Percentiles rank a stretch among this genome's conserved stretches.
These are phyloP conservation scores for Pempheris klunzingeri DNA, from an alignment of 2,797 vertebrate species.

Conservation along the genomic window DNA sequence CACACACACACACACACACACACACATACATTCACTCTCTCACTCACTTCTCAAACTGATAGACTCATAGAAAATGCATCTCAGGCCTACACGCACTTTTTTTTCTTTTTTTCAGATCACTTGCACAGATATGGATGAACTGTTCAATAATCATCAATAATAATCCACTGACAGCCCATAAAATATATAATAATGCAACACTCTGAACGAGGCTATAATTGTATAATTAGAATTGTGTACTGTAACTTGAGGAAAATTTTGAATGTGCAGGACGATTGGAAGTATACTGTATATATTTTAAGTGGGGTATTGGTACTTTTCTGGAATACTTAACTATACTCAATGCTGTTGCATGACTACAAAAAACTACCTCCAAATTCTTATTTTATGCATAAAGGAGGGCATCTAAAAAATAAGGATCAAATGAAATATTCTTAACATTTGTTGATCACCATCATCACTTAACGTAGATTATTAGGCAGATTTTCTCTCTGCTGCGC, in stretches of 20 bases:
- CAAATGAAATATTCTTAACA: neutral
- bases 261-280: too few species aligned
- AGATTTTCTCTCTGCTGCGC: neutral
- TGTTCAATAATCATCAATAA: neutral
- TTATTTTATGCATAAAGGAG: neutral
- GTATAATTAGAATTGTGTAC: neutral
- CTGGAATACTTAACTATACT: too few species aligned
- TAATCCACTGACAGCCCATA: neutral
- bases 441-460: too few species aligned
- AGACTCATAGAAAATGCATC: too few species aligned
- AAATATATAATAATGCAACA: neutral
- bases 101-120: too few species aligned
- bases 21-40: too few species aligned
- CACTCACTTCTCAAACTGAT: too few species aligned
- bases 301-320: too few species aligned
- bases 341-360: neutral
- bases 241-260: neutral
- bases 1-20: too few species aligned
- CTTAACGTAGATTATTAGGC: neutral
- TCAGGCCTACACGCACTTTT: too few species aligned
- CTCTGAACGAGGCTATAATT: neutral
- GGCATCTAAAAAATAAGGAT: neutral
- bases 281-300: too few species aligned
- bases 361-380: neutral
- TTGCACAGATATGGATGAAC: too few species aligned